phyloP scores from a whole-genome alignment of 1,140 invertebrate genomes.

The Scaptodrosophila lebanonensis region DNA sequence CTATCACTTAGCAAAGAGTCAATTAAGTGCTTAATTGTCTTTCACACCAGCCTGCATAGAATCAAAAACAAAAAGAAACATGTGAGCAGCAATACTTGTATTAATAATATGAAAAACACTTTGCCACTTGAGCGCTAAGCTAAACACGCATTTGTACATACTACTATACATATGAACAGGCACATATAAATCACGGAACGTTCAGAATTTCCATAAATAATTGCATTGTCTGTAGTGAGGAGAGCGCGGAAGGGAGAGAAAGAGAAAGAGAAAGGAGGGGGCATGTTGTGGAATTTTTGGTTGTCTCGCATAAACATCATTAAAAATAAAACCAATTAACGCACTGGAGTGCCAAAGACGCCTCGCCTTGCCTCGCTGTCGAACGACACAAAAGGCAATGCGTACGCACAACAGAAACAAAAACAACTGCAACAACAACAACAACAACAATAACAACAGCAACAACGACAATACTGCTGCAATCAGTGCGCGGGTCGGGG shows the following conservation, averaged over 20 bases:
- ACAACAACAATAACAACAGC: slow-evolving; percentile 8
- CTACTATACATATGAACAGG: too few relatives aligned
- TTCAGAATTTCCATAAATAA: slow-evolving; percentile 61
- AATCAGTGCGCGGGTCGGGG: not conserved
- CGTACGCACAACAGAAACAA: slow-evolving; percentile 16
- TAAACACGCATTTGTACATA: too few relatives aligned
- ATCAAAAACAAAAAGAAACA: too few relatives aligned
- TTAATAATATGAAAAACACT: too few relatives aligned
- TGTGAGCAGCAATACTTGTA: too few relatives aligned
- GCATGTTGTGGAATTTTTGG: not conserved
- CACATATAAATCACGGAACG: slow-evolving; percentile 55
- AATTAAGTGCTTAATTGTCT: slow-evolving; percentile 62
- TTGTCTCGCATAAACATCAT: slow-evolving; percentile 62
- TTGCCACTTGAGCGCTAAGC: too few relatives aligned
- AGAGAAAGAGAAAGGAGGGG: slow-evolving; percentile 1
- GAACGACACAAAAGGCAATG: too few relatives aligned
- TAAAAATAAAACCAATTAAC: slow-evolving; percentile 69
- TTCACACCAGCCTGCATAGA: slow-evolving; percentile 34
- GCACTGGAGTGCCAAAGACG: slow-evolving; percentile 42
- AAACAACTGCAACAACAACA: slow-evolving; percentile 27
- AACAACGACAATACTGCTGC: slow-evolving; percentile 7
- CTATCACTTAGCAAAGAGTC: slow-evolving; percentile 27
- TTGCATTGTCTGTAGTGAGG: slow-evolving; percentile 2
- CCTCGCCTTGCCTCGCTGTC: not conserved
- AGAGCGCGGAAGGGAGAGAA: slow-evolving; percentile 6